Base-by-base conservation (phyloP, 2,797 vertebrate genomes). In the Melanotaenia parkinsoni region DNA sequence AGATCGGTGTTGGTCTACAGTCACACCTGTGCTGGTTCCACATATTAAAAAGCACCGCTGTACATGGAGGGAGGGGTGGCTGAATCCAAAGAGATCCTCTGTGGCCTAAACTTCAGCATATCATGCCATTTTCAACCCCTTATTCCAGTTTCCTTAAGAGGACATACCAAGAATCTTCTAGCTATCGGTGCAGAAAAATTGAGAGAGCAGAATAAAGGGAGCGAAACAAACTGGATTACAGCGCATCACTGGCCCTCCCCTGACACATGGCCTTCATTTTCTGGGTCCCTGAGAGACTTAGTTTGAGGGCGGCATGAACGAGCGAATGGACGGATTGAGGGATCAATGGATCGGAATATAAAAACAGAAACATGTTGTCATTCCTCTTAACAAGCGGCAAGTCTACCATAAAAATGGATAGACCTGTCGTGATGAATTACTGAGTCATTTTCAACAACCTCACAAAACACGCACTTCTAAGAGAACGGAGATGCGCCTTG, bases 151-250 rank as follows among this genome's bases (percentile, higher is more conserved):
- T 86, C 40, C 58, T 79, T 74, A 64, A 45, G 43, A 70, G 57
- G 58, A 78, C 67, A 80, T 84, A 84, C 62, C 58, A 67, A 58
- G 66, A 83, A 84, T 78, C 70, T 59, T 82, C 72, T 59, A 81
- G 72, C 72, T 85, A 87, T 79, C 60, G 63, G 77, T 79, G 86
- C 79, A 87, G 70, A 87, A 87, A 76, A 80, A 88, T 82, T 71
- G 74, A 74, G 47, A 76, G 81, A 77, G 66, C 58, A 70, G 53
- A 84, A 85, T 86, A 94, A 94, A 90, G 91, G 79, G 87, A 93
- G 91, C 86, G 85, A 93, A 86, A 91, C 87, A 89, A 94, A 95
- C 90, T 86, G 83, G 88, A 95, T 94, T 92, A 91, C 78, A 92
- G 88, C 73, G 83, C 75, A 45, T 90, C 80, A 86, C 78, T 90